Evolutionary conservation across 37 sponge, comb jelly and placozoan genomes (phyloP), one percentile per base, ranked within the genome.

Genomic region (Dysidea cf. avara): DNA sequence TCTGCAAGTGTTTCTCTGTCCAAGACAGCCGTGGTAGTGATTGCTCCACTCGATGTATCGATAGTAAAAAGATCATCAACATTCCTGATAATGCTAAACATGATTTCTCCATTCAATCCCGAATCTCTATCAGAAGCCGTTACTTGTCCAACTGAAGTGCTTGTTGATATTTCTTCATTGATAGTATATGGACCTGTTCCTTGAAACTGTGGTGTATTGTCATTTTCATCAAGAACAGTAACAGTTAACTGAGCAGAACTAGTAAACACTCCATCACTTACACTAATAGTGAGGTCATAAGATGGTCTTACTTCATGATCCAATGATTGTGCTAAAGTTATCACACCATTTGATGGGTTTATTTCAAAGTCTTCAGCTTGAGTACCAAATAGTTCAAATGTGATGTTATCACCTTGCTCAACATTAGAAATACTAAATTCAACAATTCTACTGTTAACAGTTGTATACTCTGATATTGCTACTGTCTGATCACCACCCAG

Each of bases 141-240:
- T 26, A 85, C 82, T 16, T 25, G 25, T 2, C 82, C 87, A 6
- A 85, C 68, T 7, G 48, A 4, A 7, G 67, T 66, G 14, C 24
- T 71, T 53, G 49, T 43, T 7, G 40, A 58, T 31, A 33, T 12
- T 37, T 90, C 90, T 32, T 81, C 87, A 0, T 56, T 28, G 39
- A 90, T 32, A 7, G 38, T 24, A 28, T 84, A 77, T 4, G 22
- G 13, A 47, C 32, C 33, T 32, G 78, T 47, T 6, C 50, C 73
- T 13, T 25, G 13, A 37, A 90, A 69, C 1, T 40, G 6, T 4
- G 95, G 95, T 18, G 47, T 7, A 36, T 83, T 79, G 47, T 94
- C 91, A 43, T 90, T 90, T 0, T 64, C 55, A 60, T 94, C 91
- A 13, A 61, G 30, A 11, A 94, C 55, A 36, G 75, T 72, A 52